Conservation (phyloP, 2,888 invertebrate species). For the Drosophila anomalata region DNA sequence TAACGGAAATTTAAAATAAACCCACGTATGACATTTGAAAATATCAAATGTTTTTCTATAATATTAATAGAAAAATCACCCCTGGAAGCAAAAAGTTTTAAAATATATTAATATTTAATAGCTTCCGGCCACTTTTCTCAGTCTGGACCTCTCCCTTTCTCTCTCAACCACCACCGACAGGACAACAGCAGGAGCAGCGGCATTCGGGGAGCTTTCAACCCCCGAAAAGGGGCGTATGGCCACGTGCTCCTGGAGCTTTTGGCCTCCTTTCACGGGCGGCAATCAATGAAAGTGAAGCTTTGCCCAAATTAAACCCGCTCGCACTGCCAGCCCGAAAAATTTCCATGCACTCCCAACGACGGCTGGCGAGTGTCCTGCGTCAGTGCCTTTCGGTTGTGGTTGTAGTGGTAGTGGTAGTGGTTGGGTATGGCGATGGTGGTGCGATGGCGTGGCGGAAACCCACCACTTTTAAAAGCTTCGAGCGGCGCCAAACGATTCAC, state of each 20-base stretch:
- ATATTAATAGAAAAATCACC: not conserved
- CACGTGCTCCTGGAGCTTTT: constrained; percentile 49
- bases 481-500: constrained; percentile 64
- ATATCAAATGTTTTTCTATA: not conserved
- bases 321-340: constrained; percentile 41
- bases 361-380: constrained; percentile 21
- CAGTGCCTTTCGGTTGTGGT: constrained; percentile 17
- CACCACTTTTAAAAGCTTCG: constrained; percentile 40
- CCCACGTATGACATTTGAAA: not conserved
- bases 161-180: constrained; percentile 21
- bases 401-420: constrained; percentile 30
- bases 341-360: constrained; percentile 38
- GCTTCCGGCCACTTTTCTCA: not conserved
- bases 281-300: constrained; percentile 57
- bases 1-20: not conserved
- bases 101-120: not conserved
- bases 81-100: not conserved
- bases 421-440: constrained; percentile 10
- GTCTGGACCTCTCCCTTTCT: not conserved
- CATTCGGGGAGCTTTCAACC: constrained; percentile 49
- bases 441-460: constrained; percentile 9
- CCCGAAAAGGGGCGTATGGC: constrained; percentile 26
- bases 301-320: constrained; percentile 32
- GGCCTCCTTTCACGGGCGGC: constrained; percentile 42
- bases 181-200: constrained; percentile 21